Percentiles rank a stretch among this genome's conserved stretches.
Conservation (phyloP, 2,888 invertebrate genomes). For the Drosophila lacicola region DNA sequence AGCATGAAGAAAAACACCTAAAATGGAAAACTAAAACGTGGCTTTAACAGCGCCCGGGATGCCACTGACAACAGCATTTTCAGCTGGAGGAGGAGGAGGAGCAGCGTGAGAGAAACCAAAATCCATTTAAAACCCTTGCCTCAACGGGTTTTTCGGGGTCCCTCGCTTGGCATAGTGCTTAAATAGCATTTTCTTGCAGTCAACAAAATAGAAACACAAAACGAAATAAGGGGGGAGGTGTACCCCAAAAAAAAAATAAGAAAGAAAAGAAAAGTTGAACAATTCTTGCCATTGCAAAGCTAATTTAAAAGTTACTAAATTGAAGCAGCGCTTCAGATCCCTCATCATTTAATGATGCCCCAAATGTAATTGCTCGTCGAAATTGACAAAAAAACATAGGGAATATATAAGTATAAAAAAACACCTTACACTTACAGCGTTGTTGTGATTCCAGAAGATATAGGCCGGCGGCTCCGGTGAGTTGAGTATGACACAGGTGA, state of each 20-base stretch:
- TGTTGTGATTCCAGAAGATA: constrained; percentile 97
- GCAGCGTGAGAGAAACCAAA: constrained; percentile 41
- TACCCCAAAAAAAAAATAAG: constrained; percentile 5
- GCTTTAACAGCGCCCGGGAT: constrained; percentile 55
- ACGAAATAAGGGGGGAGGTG: constrained; percentile 14
- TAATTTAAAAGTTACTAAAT: constrained; percentile 80
- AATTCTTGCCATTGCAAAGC: constrained; percentile 59
- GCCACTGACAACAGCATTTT: constrained; percentile 57
- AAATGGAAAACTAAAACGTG: constrained; percentile 75
- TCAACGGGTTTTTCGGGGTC: constrained; percentile 39
- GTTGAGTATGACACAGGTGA: constrained; percentile 95
- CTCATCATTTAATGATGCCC: constrained; percentile 57
- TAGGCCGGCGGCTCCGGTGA: constrained; percentile 97
- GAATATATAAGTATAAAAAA: not conserved
- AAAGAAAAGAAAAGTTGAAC: constrained; percentile 30
- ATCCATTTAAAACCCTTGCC: constrained; percentile 72
- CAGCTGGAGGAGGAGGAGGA: no score
- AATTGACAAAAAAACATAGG: constrained; percentile 28
- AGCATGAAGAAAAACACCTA: constrained; percentile 64
- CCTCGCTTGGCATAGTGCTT: constrained; percentile 54
- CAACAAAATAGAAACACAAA: constrained; percentile 49
- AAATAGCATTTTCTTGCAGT: constrained; percentile 72
- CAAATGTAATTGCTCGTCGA: constrained; percentile 67
- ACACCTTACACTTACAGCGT: constrained; percentile 89
- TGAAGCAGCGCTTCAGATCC: constrained; percentile 48